These are phyloP conservation scores for Dendrolimus kikuchii DNA, from an alignment of 1,140 invertebrate genomes.

Conservation along the genomic window DNA sequence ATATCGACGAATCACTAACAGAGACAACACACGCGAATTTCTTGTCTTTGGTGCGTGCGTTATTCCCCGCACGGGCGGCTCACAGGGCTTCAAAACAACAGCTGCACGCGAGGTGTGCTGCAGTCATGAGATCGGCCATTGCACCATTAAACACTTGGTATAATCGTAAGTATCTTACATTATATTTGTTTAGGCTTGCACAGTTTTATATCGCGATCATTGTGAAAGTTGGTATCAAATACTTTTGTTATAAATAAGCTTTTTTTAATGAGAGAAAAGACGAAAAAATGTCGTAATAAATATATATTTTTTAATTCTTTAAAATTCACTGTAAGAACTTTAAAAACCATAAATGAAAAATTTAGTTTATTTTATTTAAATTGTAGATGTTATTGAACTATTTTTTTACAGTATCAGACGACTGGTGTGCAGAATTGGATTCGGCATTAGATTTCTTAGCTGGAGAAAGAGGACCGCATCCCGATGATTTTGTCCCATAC, in stretches of 20 bases:
- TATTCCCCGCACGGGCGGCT: conserved; percentile 86
- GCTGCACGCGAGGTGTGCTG: conserved; percentile 82
- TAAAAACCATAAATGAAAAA: too few species aligned
- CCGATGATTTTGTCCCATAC: conserved; percentile 94
- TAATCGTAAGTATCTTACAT: conserved; percentile 42
- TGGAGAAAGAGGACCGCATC: conserved; percentile 86
- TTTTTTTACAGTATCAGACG: conserved; percentile 70
- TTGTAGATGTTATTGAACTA: too few species aligned
- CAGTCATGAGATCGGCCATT: conserved; percentile 87
- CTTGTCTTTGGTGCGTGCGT: conserved; percentile 85
- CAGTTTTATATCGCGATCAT: too few species aligned
- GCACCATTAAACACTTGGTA: conserved; percentile 89
- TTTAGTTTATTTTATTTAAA: too few species aligned
- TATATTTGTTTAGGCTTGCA: too few species aligned
- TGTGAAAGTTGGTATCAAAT: too few species aligned
- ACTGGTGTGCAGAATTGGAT: conserved; percentile 85
- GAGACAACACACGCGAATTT: conserved; percentile 86
- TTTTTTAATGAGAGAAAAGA: too few species aligned
- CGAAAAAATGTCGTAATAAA: too few species aligned
- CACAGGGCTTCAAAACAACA: conserved; percentile 83
- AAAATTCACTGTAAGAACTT: too few species aligned
- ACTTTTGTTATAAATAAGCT: too few species aligned
- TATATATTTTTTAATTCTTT: too few species aligned
- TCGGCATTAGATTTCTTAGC: conserved; percentile 90
- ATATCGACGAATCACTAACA: conserved; percentile 68